Evolutionary conservation across 92 coral and sea anemone species (phyloP), one percentile per base, ranked within the genome.

Genomic region (Epizoanthus scotinus): DNA sequence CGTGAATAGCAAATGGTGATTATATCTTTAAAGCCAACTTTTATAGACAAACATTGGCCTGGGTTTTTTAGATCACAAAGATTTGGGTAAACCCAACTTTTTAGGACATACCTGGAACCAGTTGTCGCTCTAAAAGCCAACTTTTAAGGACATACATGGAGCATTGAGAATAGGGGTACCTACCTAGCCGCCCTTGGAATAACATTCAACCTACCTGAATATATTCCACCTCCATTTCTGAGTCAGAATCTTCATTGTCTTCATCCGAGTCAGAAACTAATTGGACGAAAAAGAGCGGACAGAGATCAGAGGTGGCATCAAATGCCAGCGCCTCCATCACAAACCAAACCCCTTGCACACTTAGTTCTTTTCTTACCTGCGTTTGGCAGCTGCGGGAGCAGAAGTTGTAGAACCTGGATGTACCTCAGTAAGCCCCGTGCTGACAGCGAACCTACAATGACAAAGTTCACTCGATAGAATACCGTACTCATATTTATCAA

Each of bases 401-500:
- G 56, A 26, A 75, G 67, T 25, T 75, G 81, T 75, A 75, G 17
- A 75, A 75, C 81, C 14, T 75, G 66, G 21, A 75, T 59, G 38
- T 75, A 59, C 52, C 81, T 58, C 34, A 75, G 68, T 29, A 75
- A 60, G 7, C 81, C 81, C 38, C 21, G 67, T 19, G 81, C 26
- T 5, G 81, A 75, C 12, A 75, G 67, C 1, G 36, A 58, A 58
- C 18, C 81, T 75, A 55, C 7, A 57, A 19, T 12, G 42, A 59
- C 10, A 58, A 36, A 38, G 28, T 28, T 29, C 47, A 29, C 21
- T 44, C 52, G 14, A 64, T 12, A 64, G 13, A 27, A n/a, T 19
- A 15, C 34, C 5, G 29, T n/a, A 63, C 44, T 63, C 10, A 10
- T 17, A 63, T 21, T 1, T 27, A 63, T 25, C 40, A 8, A 25